Base-by-base conservation (phyloP, 2,797 vertebrate species). In the Diplodus puntazzo region DNA sequence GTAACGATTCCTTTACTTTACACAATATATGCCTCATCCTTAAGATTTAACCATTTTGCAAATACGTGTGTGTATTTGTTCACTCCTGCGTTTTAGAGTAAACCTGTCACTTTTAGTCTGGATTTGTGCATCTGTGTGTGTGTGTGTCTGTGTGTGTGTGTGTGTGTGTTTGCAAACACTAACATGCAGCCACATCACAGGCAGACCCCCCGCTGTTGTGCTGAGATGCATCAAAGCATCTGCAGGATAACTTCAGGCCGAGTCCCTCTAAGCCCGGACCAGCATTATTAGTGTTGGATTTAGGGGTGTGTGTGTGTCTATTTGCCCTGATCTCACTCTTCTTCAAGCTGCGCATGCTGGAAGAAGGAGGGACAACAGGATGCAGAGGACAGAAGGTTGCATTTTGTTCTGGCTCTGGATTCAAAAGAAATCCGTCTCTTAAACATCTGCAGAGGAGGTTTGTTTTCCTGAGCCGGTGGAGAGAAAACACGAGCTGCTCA, bases 141-240 rank as follows among this genome's bases (percentile, higher is more conserved):
- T 71, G 59, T 69, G 69, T 49, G 16, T 23, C 27, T 60, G 42
- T 64, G 65, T 64, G 13, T 64, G 4, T 75, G 12, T 58, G 45
- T 69, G 64, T 75, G 65, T 65, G 68, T 77, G n/a, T 78, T 54
- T 73, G 53, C 48, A 68, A 73, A 55, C 30, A 34, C 61, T 50
- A 48, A 69, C 69, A 68, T 60, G n/a, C 61, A 67, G 72, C 70
- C 49, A 73, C 66, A 73, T 80, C 80, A 83, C 66, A 76, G 65
- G 62, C 66, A 67, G 63, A 63, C 69, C 79, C 64, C 81, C 85
- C 11, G 4, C 72, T 68, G 84, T 27, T 68, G 23, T 39, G 7
- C 74, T 60, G 60, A 70, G 72, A 77, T 16, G 73, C 88, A 90
- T 92, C 87, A 90, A 90, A 90, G 87, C 80, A 62, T 84, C 75